A percentile compares a stretch with the other conserved stretches of the same genome.
phyloP scores from a whole-genome alignment of 2,113 vertebrate genomes.

The Amblyopsis rosae region DNA sequence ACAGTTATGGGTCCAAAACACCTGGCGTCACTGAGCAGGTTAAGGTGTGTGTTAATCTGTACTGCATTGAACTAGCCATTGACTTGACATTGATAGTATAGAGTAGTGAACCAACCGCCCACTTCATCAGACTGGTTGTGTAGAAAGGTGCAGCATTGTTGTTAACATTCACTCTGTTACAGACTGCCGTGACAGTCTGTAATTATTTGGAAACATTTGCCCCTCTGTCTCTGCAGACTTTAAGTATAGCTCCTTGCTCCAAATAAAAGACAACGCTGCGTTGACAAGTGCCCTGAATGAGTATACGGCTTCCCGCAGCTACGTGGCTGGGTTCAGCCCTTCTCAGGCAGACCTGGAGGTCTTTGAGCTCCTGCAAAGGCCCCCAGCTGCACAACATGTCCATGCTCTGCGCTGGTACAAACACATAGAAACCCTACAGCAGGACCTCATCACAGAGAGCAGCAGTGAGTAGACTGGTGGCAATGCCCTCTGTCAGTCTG shows the following conservation, averaged over 20 bases:
- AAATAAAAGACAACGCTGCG: conserved; percentile 84
- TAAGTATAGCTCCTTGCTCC: conserved; percentile 86
- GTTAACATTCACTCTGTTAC: too few relatives aligned
- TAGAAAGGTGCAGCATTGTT: too few relatives aligned
- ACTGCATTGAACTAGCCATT: neutral
- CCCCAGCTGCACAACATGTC: conserved; percentile 85
- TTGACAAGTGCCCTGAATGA: conserved; percentile 85
- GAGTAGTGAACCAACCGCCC: neutral
- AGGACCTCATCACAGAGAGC: conserved; percentile 74
- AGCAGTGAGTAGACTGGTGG: conserved; percentile 87
- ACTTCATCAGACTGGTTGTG: neutral
- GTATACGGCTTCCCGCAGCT: conserved; percentile 92
- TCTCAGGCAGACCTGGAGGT: conserved; percentile 86
- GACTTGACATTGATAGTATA: neutral
- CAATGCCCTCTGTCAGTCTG: conserved; percentile 19
- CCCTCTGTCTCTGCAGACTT: conserved; percentile 90
- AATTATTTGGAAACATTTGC: conserved; percentile 62
- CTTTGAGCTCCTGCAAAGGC: conserved; percentile 82
- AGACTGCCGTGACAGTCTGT: conserved; percentile 10
- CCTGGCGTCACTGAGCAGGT: too few relatives aligned
- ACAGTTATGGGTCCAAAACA: too few relatives aligned
- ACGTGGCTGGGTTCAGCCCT: conserved; percentile 88
- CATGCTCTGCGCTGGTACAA: conserved; percentile 95
- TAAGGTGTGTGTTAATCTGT: neutral
- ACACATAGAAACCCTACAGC: conserved; percentile 88